Evolutionary conservation across 2,113 vertebrate genomes (phyloP), one percentile per base, ranked within the genome.

Genomic region (Lepus europaeus): DNA sequence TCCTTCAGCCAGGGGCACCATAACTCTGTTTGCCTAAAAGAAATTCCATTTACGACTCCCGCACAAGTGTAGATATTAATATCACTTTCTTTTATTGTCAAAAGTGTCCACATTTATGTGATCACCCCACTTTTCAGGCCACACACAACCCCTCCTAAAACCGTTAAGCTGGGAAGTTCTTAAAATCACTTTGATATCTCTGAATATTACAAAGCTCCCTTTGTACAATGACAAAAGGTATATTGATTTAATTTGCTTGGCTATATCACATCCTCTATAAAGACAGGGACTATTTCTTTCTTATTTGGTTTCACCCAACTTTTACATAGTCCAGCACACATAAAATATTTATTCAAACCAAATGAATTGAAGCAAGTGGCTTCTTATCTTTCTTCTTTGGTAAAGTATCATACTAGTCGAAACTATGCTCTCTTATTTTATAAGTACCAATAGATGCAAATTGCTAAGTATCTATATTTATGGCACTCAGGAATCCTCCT

Each of bases 371-470:
- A 72, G 16, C 82, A 87, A 13, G 27, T 79, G 17, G 5, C 56
- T 33, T 63, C 22, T 39, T 85, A 69, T 23, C 70, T 74, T 49
- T 69, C 72, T 20, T 33, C 20, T 86, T 77, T 76, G 79, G 22
- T 85, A 25, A 93, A 90, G 14, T 56, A 68, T 51, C 53, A 72
- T 27, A 49, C 64, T 74, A 88, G 23, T 96, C 33, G 53, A 90
- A 87, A 96, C 61, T 31, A 91, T 7, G 16, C 56, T 89, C 29
- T 89, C 45, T 83, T 73, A 53, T 66, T 84, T 94, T 76, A 69
- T 88, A 83, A 85, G 31, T 36, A 76, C 53, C 90, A 81, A 90
- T 39, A 72, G 61, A 72, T 33, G 49, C 9, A 96, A 87, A 72
- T 69, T 81, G n/a, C 16, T 89, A 89, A 95, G 14, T 29, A 70